Conservation (phyloP, 1,140 invertebrate species). For the Drosophila willistoni region DNA sequence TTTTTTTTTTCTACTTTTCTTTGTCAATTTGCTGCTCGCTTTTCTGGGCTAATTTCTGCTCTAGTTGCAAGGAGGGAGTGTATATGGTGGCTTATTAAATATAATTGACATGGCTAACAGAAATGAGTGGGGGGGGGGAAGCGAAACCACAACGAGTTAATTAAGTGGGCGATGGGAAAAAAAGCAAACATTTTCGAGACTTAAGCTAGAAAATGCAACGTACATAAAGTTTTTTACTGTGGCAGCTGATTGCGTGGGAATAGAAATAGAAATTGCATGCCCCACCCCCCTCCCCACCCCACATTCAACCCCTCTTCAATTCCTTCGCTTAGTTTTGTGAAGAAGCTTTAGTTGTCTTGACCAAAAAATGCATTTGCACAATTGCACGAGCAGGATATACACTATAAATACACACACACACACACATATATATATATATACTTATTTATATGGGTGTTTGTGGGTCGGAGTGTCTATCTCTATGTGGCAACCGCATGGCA, state of each 20-base stretch:
- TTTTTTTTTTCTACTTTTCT: background rate
- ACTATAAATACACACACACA: conserved; percentile 11
- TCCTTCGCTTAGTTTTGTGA: background rate
- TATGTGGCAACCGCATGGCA: conserved; percentile 45
- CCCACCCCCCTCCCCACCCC: background rate
- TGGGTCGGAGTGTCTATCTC: conserved; percentile 9
- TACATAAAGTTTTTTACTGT: conserved; percentile 10
- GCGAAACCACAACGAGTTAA: conserved; percentile 62
- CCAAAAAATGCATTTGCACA: conserved; percentile 48
- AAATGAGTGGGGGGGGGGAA: background rate
- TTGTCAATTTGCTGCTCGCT: conserved; percentile 28
- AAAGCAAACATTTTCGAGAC: conserved; percentile 26
- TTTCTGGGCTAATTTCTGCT: conserved; percentile 74
- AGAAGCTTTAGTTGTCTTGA: conserved; percentile 19
- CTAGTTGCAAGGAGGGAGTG: conserved; percentile 50
- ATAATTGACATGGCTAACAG: conserved; percentile 62
- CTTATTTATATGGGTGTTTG: conserved; percentile 20
- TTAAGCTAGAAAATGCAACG: background rate
- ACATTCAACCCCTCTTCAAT: background rate
- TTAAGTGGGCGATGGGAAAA: conserved; percentile 48
- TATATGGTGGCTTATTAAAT: conserved; percentile 54
- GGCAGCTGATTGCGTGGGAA: background rate
- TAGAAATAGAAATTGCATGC: conserved; percentile 6
- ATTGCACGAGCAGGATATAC: conserved; percentile 26
- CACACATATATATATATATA: conserved; percentile 6